Base-by-base conservation (phyloP, 2,888 invertebrate genomes). In the Diloba caeruleocephala region DNA sequence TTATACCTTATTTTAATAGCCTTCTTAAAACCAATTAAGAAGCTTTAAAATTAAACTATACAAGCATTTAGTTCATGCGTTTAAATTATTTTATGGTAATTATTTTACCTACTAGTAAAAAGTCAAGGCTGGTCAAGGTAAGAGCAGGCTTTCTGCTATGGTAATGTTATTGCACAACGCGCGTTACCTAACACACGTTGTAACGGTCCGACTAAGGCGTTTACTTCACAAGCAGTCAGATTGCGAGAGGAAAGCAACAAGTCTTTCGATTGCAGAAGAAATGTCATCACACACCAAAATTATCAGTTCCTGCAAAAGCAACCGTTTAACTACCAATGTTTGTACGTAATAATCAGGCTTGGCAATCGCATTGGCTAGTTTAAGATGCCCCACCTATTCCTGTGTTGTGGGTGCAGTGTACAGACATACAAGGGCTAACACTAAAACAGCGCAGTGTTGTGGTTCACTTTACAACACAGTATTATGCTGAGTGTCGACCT, bases 111-210 rank as follows among this genome's bases (percentile, higher is more conserved):
- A 42, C 10, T 0, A 1, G 21, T 25, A 28, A 48, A 60, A 63
- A 48, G 63, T 63, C 60, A 60, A 60, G 60, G 60, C 43, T 55
- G 60, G 63, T 60, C 60, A 60, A 60, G 60, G 60, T 48, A 21
- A 41, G n/a, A 5, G 23, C 28, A 10, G 0, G 25, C 14, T 23
- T 10, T 13, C 12, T 13, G 12, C 33, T 14, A 37, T 41, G 41
- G 12, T 53, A 41, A 37, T 45, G 14, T 33, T 17, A 42, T 61
- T 43, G 38, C 56, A 41, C 9, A 19, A 26, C 9, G 3, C 9
- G 25, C 9, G 13, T 58, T 52, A 55, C 26, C 10, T 33, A 42
- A 46, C 7, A 19, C 23, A 32, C 38, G 13, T 25, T 9, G 37
- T 38, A 45, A 45, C 15, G 0, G 26, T 13, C 25, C 3, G 15